A percentile compares a stretch with the other conserved stretches of the same genome.
These are phyloP conservation scores for Linyphia triangularis DNA, from an alignment of 2,888 invertebrate species.

Conservation along the genomic window DNA sequence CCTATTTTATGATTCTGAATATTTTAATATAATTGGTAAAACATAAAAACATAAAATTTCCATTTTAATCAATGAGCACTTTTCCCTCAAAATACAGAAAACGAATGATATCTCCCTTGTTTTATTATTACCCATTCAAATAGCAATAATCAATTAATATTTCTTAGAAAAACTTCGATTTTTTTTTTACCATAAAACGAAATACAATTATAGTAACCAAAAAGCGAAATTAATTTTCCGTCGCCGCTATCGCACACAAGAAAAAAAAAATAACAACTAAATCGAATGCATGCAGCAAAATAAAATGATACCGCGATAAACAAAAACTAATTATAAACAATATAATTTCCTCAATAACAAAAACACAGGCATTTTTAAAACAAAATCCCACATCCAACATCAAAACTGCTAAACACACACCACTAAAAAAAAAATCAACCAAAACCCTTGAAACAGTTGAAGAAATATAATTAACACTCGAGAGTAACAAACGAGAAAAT, in stretches of 20 bases:
- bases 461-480: slow-evolving; percentile 71
- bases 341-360: background rate
- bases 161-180: background rate
- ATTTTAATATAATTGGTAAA: too few species aligned
- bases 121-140: too few species aligned
- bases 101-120: too few species aligned
- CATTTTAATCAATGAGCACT: too few species aligned
- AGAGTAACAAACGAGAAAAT: slow-evolving; percentile 57
- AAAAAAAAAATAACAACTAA: slow-evolving; percentile 11
- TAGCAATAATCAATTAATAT: too few species aligned
- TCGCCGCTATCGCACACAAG: background rate
- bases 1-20: too few species aligned
- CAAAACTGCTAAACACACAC: background rate
- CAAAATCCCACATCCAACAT: background rate
- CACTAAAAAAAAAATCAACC: background rate
- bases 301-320: slow-evolving; percentile 9
- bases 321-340: slow-evolving; percentile 42
- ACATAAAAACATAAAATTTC: too few species aligned
- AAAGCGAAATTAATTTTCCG: slow-evolving; percentile 40
- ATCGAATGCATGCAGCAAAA: background rate
- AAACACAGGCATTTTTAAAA: background rate
- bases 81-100: too few species aligned
- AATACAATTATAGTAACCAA: background rate
- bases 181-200: background rate
- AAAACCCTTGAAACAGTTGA: slow-evolving; percentile 30